Base-by-base conservation (phyloP, 2,888 invertebrate genomes). In the Artemia sinica region DNA sequence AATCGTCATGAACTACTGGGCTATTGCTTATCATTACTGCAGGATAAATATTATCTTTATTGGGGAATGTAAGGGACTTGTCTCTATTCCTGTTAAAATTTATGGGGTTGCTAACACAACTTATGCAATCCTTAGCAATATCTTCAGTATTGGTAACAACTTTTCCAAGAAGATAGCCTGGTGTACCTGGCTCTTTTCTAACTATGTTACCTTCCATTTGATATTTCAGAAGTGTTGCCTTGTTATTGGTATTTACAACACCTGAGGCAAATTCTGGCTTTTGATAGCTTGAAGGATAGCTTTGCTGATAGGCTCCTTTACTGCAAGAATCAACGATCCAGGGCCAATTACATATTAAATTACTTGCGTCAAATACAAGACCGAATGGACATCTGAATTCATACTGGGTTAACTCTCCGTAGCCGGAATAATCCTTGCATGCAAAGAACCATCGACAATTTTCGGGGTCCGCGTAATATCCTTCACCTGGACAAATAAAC, bases 371-470 rank as follows among this genome's bases (percentile, higher is more conserved):
- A 77, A 87, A 89, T 8, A 86, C 87, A 18, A 89, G 80, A 0
- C 87, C 87, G 76, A 85, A 88, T 0, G 89, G 89, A 75, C 88
- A 89, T 67, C 87, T 83, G 79, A 89, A 89, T 79, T 89, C 88
- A 78, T 87, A 89, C 0, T 88, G 86, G 0, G 84, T 83, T 71
- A 81, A 75, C 9, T 71, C 71, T 3, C 78, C 78, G 71, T 79
- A 77, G 6, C 77, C 75, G 14, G 74, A 48, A 73, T 74, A 71
- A 74, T 79, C 74, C 75, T 78, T 79, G 75, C 89, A 89, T 48
- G 88, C 88, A 77, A 87, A 88, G 82, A 89, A 89, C 87, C 87
- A 88, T 70, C 88, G 83, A 73, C 88, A 88, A 78, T 89, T 88
- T 76, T 86, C 86, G 0, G 87, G 87, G 77, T 89, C 88, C 0